Evolutionary conservation across 2,888 invertebrate species (phyloP).

Genomic region (Corythucha ciliata): DNA sequence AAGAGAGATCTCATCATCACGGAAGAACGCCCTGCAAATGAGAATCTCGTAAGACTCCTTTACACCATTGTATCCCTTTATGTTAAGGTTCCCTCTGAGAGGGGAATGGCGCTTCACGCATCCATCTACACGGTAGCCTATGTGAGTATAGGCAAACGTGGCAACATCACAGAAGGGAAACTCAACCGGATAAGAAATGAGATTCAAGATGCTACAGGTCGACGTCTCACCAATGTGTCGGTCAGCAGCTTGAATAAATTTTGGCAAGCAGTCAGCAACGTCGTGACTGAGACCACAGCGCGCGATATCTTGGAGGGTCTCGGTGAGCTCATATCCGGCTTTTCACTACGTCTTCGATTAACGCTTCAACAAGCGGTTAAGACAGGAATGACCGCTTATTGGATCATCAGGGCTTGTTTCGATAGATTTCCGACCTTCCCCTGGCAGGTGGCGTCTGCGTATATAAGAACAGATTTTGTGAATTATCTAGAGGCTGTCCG

Average conservation of each 20-base stretch:
- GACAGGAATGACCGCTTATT: not conserved
- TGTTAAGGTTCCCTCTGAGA: too few relatives aligned
- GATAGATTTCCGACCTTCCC: not conserved
- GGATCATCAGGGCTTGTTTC: not conserved
- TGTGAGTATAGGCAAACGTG: not conserved
- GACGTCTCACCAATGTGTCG: not conserved
- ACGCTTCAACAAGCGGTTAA: not conserved
- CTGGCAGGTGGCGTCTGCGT: not conserved
- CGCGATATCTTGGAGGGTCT: not conserved
- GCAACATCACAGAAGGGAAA: not conserved
- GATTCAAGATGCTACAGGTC: not conserved
- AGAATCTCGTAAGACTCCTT: too few relatives aligned
- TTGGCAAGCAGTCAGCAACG: not conserved
- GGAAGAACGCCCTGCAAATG: too few relatives aligned
- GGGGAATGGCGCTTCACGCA: too few relatives aligned
- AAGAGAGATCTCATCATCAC: too few relatives aligned
- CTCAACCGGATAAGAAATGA: not conserved
- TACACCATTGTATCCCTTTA: too few relatives aligned
- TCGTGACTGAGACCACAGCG: not conserved
- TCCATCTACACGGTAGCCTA: not conserved
- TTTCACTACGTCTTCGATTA: not conserved
- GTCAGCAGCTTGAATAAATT: not conserved
- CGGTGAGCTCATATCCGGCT: not conserved
- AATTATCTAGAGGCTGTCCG: not conserved
- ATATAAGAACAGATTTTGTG: not conserved